Percentiles rank a stretch among this genome's conserved stretches.
Evolutionary conservation across 2,113 vertebrate genomes (phyloP).

Genomic region (Arenaria interpres): DNA sequence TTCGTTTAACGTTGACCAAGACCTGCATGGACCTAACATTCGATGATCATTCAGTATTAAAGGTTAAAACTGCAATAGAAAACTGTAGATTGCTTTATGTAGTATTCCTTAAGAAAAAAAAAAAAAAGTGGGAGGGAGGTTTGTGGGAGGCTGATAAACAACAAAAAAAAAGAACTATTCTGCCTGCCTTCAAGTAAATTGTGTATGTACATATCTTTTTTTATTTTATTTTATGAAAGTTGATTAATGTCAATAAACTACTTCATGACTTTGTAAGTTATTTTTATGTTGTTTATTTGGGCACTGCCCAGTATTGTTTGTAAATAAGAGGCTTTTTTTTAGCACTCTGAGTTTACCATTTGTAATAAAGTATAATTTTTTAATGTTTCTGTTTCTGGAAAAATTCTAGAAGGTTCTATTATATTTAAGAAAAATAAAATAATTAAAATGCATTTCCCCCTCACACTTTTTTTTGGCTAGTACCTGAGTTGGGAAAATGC

Average conservation of each 20-base stretch:
- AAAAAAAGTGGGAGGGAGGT: conserved; percentile 76
- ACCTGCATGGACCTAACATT: conserved; percentile 93
- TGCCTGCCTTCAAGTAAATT: conserved; percentile 86
- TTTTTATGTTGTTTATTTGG: conserved; percentile 95
- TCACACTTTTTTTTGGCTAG: conserved; percentile 58
- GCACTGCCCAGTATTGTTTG: conserved; percentile 95
- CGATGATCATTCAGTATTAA: conserved; percentile 93
- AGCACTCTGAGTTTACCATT: conserved; percentile 98
- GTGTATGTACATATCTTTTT: conserved; percentile 89
- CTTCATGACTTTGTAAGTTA: conserved; percentile 94
- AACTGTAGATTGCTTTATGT: conserved; percentile 87
- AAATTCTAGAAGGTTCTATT: conserved; percentile 86
- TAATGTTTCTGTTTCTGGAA: conserved; percentile 90
- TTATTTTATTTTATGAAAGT: conserved; percentile 91
- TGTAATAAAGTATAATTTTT: conserved; percentile 97
- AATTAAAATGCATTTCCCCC: conserved; percentile 77
- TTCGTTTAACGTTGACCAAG: conserved; percentile 88
- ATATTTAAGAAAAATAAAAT: conserved; percentile 96
- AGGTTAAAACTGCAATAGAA: conserved; percentile 85
- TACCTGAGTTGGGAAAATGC: conserved; percentile 29
- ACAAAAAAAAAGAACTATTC: conserved; percentile 77
- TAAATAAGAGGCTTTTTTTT: conserved; percentile 92
- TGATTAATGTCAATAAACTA: conserved; percentile 89
- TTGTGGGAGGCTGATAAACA: conserved; percentile 75
- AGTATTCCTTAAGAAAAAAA: conserved; percentile 77